Evolutionary conservation across 2,888 invertebrate genomes (phyloP), one percentile per base, ranked within the genome.

Genomic region (Saturnia japonica): DNA sequence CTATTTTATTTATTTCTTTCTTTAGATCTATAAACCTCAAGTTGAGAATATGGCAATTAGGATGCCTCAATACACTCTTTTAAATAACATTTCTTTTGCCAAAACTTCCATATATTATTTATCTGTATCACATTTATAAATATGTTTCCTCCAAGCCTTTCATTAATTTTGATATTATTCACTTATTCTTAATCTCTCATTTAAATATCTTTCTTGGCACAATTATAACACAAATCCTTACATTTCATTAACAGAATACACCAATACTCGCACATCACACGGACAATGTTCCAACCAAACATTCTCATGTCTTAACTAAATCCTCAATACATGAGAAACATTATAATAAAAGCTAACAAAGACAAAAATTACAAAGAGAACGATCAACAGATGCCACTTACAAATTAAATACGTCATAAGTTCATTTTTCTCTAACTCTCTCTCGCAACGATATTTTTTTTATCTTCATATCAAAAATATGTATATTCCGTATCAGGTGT

Each of bases 151-250:
- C 88, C 91, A 90, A 91, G 88, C 85, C 88, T 90, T 87, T 87
- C 84, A 86, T 89, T 88, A 92, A 93, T 91, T 93, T 93, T 92
- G 92, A 93, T 91, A 92, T 91, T 85, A 88, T 90, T 88, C 93
- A 94, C 91, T 93, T 93, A 92, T 92, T 88, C 92, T 94, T 93
- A 93, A 91, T 87, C 85, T 90, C 88, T 89, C 91, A 88, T 89
- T 89, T 88, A 91, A 91, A 85, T 91, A 93, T 91, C 91, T 92
- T 92, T 91, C 92, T 94, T 93, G 94, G 93, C 94, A 94, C 94
- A 92, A 91, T 88, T 87, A 88, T 88, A 91, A 92, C 90, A 88
- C 89, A 91, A 91, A 89, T 88, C 87, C 88, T 60, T 89, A 89
- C 88, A 88, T 86, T 86, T 85, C 85, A 88, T 88, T 86, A 88